These are phyloP conservation scores for Dendrocincla fuliginosa DNA, from an alignment of 2,797 vertebrate genomes.

Conservation along the genomic window DNA sequence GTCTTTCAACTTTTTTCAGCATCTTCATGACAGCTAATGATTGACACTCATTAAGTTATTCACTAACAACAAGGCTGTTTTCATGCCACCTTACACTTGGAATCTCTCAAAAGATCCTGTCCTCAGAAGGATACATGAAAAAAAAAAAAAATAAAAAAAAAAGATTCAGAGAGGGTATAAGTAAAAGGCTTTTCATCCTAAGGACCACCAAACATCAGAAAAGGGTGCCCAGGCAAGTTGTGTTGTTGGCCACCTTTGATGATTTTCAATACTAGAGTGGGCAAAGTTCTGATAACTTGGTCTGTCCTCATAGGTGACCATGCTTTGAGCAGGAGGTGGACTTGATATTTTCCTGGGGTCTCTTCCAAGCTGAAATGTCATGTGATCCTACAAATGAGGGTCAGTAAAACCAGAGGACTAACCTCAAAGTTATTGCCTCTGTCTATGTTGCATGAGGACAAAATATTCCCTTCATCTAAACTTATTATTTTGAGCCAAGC, in stretches of 20 bases:
- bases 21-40: neutral
- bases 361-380: neutral
- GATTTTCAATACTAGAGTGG: neutral
- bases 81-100: accelerated
- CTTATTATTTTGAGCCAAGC: neutral
- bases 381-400: neutral
- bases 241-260: neutral
- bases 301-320: neutral
- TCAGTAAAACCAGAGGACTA: neutral
- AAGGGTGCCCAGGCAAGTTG: neutral
- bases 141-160: neutral
- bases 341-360: neutral
- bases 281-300: neutral
- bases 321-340: neutral
- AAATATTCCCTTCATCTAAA: neutral
- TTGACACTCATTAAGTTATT: neutral
- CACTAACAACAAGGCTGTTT: neutral
- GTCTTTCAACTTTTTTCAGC: neutral
- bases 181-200: neutral
- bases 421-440: neutral
- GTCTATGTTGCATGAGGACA: neutral
- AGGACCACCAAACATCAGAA: neutral
- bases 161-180: neutral
- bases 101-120: neutral
- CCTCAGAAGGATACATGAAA: neutral